Percentiles rank a stretch among this genome's conserved stretches.
Conservation (phyloP, 2,113 vertebrate species). For the Dascyllus trimaculatus region DNA sequence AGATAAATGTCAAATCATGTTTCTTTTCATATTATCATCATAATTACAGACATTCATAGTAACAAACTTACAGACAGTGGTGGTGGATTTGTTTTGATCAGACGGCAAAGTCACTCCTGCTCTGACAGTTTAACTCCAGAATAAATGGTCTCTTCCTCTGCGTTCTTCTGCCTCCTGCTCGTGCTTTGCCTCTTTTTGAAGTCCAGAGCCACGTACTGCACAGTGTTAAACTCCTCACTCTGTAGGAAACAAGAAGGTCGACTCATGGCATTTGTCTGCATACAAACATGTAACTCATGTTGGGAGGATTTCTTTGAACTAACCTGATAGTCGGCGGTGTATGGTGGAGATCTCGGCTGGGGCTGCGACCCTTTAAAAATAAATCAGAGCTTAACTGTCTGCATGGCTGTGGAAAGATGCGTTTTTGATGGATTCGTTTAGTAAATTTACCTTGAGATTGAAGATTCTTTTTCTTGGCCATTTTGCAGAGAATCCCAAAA, state of each 20-base stretch:
- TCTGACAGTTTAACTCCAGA: constrained; percentile 27
- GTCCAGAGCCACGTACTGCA: constrained; percentile 58
- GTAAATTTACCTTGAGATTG: constrained; percentile 23
- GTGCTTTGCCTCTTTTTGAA: constrained; percentile 41
- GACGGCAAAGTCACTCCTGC: constrained; percentile 7
- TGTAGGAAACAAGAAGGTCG: not conserved
- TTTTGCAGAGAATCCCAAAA: constrained; percentile 1
- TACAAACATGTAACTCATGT: not conserved
- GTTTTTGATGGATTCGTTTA: no score
- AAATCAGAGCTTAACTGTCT: not conserved
- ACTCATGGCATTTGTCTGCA: accelerated
- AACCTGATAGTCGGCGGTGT: constrained; percentile 1
- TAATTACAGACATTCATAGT: not conserved
- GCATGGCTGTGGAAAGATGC: not conserved
- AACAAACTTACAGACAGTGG: no score
- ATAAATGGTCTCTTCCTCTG: constrained; percentile 34
- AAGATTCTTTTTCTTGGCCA: not conserved
- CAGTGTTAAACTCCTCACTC: not conserved
- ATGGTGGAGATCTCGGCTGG: not conserved
- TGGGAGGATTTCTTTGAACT: not conserved
- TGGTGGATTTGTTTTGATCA: not conserved
- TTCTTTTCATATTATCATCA: no score
- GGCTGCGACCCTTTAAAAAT: not conserved
- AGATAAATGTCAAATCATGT: no score
- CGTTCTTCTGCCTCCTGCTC: constrained; percentile 15